Conservation (phyloP, 2,888 invertebrate genomes). For the Empis livida region DNA sequence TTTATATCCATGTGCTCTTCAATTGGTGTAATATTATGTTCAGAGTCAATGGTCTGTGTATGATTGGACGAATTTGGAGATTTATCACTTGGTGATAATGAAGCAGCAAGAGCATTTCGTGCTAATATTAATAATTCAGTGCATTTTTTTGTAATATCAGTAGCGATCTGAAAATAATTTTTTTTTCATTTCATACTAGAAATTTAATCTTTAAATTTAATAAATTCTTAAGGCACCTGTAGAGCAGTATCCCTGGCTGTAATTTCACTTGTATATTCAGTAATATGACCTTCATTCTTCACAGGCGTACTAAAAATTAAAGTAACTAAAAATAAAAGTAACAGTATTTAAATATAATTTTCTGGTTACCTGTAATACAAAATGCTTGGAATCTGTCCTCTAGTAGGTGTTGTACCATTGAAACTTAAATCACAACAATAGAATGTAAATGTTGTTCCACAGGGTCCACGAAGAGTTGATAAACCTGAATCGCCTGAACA, state of each 20-base stretch:
- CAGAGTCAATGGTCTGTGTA: constrained; percentile 36
- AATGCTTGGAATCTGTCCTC: constrained; percentile 90
- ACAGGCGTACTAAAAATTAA: constrained; percentile 26
- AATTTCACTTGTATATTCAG: constrained; percentile 23
- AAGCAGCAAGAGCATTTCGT: constrained; percentile 49
- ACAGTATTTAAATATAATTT: not conserved
- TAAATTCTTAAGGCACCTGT: constrained; percentile 42
- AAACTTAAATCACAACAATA: constrained; percentile 85
- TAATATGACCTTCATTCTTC: constrained; percentile 23
- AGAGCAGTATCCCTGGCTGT: constrained; percentile 38
- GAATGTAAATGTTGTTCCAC: constrained; percentile 83
- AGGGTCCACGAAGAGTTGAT: constrained; percentile 77
- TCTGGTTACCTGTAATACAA: constrained; percentile 47
- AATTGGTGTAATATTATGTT: constrained; percentile 36
- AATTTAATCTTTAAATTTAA: not conserved
- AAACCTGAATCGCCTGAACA: constrained; percentile 91
- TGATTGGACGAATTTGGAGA: constrained; percentile 37
- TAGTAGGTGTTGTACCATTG: constrained; percentile 89
- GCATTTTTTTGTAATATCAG: constrained; percentile 62
- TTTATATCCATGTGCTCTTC: constrained; percentile 37
- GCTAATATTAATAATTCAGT: constrained; percentile 65
- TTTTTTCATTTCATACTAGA: not conserved
- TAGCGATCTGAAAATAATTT: constrained; percentile 50
- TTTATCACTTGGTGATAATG: constrained; percentile 42
- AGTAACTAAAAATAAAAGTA: not conserved